A percentile compares a stretch with the other conserved stretches of the same genome.
phyloP scores from a whole-genome alignment of 2,888 invertebrate genomes.

The Vannuccia rotundouncinata region DNA sequence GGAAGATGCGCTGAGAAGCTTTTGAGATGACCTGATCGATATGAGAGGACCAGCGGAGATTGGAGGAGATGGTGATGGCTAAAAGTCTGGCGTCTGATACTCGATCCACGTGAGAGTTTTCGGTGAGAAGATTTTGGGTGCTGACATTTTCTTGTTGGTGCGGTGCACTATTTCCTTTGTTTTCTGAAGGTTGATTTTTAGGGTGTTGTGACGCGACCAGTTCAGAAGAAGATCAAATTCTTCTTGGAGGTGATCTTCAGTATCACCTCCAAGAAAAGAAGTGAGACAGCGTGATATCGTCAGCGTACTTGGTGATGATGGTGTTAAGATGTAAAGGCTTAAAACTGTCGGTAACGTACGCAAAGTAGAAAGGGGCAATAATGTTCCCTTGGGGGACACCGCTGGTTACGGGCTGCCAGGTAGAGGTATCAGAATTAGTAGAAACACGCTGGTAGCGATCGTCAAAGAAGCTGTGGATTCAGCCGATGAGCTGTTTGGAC shows the following conservation, averaged over 20 bases:
- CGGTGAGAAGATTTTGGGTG: neutral
- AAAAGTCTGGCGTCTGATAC: neutral
- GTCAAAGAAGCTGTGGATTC: neutral
- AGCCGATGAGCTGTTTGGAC: neutral
- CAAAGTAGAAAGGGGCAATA: neutral
- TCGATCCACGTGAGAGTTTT: neutral
- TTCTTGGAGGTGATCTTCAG: neutral
- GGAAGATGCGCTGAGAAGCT: neutral
- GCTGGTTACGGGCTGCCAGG: neutral
- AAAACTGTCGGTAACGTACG: neutral
- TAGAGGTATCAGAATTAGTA: neutral
- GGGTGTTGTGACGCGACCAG: neutral
- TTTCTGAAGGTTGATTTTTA: neutral
- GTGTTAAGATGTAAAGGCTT: neutral
- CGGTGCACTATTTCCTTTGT: neutral
- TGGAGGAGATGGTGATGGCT: neutral
- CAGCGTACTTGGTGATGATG: neutral
- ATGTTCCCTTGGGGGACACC: neutral
- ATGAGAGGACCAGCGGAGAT: neutral
- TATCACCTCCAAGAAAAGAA: neutral
- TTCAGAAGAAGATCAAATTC: constrained; percentile 3
- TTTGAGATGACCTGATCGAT: constrained; percentile 7
- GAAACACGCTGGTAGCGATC: neutral
- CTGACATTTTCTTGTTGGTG: neutral
- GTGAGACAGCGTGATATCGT: neutral